Evolutionary conservation across 2,797 vertebrate genomes (phyloP).

Genomic region (Microhierax caerulescens): DNA sequence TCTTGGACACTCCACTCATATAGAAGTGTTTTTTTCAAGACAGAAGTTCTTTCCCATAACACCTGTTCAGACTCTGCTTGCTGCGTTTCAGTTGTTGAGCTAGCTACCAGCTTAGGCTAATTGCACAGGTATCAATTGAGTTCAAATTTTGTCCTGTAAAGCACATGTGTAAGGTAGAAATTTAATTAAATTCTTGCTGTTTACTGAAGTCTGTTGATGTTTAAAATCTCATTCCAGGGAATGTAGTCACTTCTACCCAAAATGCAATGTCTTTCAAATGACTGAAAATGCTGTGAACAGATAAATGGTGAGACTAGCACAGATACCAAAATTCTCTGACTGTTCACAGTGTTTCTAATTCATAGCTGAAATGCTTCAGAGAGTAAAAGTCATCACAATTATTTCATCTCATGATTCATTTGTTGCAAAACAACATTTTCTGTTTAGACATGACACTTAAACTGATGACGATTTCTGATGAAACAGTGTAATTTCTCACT

Average conservation of each 20-base stretch:
- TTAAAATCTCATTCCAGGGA: neutral
- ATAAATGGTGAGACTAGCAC: neutral
- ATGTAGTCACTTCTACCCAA: neutral
- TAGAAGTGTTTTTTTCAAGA: neutral
- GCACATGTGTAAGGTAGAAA: neutral
- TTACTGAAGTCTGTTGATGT: neutral
- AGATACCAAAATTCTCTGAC: neutral
- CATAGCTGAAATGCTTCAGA: neutral
- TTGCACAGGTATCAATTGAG: accelerated
- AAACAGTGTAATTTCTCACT: neutral
- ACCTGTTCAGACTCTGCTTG: neutral
- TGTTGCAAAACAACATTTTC: neutral
- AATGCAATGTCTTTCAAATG: neutral
- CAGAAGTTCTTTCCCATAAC: neutral
- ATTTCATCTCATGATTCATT: neutral
- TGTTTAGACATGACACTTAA: neutral
- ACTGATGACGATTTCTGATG: neutral
- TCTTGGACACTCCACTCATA: neutral
- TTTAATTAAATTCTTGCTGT: neutral
- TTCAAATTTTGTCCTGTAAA: neutral
- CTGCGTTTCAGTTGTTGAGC: neutral
- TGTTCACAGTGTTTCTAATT: neutral
- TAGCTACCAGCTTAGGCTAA: neutral
- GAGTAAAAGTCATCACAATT: neutral
- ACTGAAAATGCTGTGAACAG: neutral